Base-by-base conservation (phyloP, 2,888 invertebrate genomes). In the Alsophila aescularia region DNA sequence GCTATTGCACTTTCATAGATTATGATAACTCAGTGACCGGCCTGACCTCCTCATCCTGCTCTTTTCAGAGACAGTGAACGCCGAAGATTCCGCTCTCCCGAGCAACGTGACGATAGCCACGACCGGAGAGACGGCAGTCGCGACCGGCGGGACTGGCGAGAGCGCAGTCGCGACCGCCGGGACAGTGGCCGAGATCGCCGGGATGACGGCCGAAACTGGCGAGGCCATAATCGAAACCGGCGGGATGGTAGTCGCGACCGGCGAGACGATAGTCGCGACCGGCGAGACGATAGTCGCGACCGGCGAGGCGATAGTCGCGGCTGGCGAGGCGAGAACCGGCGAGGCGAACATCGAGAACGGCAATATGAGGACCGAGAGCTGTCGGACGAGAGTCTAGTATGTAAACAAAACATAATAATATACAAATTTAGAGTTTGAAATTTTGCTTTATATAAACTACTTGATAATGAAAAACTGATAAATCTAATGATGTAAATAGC, bases 11-110 rank as follows among this genome's bases (percentile, higher is more conserved):
- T n/a, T n/a, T n/a, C n/a, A n/a, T n/a, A n/a, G n/a, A n/a, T n/a
- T n/a, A n/a, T n/a, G n/a, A n/a, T n/a, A 18, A 18, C 18, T 18
- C 18, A 18, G 18, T 18, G 3, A 5, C 18, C 18, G 5, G 18
- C 5, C 3, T 24, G 24, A 24, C 7, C 8, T 24, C 8, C n/a
- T n/a, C 8, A 1, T 24, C 24, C 24, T 24, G 5, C 8, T 24
- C 6, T 32, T 13, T 13, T 7, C n/a, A 43, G 43, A 32, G 43
- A 43, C 13, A 24, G 18, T 43, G 43, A 43, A 32, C 16, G 32
- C 12, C 43, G 43, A 8, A 12, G 43, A 0, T 14, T 43, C n/a
- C 39, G n/a, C n/a, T 16, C 10, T 9, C n/a, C 5, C 16, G 36
- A 40, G 8, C 24, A 16, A 2, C 14, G 35, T 8, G 35, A 35